Evolutionary conservation across 2,888 invertebrate species (phyloP).

Genomic region (Sesia bembeciformis): DNA sequence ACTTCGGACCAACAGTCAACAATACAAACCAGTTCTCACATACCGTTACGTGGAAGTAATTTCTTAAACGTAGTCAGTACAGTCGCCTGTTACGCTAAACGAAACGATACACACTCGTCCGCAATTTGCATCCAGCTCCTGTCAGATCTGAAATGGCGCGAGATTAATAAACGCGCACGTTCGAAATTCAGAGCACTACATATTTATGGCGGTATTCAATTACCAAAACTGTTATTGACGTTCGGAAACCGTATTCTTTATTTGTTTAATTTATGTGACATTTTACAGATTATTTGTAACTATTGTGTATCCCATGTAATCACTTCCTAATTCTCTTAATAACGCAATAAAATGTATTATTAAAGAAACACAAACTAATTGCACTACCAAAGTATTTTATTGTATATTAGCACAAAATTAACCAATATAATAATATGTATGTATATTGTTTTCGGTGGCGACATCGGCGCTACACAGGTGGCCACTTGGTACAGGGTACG

Average conservation of each 20-base stretch:
- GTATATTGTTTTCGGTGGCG: constrained; percentile 73
- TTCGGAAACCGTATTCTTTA: not conserved
- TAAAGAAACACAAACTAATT: not conserved
- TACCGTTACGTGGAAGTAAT: constrained; percentile 63
- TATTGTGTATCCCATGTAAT: not conserved
- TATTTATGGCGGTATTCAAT: too few relatives aligned
- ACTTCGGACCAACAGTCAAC: constrained; percentile 26
- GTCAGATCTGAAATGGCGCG: constrained; percentile 17
- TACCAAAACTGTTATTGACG: too few relatives aligned
- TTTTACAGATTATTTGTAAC: not conserved
- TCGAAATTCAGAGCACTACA: too few relatives aligned
- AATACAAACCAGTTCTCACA: constrained; percentile 51
- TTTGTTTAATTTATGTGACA: not conserved
- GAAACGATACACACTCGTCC: constrained; percentile 23
- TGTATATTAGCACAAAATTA: constrained; percentile 1
- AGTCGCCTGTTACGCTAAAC: constrained; percentile 39
- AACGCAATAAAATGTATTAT: not conserved
- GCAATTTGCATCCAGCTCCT: constrained; percentile 22
- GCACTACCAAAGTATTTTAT: not conserved
- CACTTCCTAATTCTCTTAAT: not conserved
- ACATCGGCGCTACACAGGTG: constrained; percentile 78
- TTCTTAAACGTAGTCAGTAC: constrained; percentile 36
- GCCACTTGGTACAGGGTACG: constrained; percentile 95
- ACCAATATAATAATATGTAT: constrained; percentile 35
- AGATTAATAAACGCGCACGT: constrained; percentile 16